Base-by-base conservation (phyloP, 92 coral and sea anemone genomes). In the Porites lobata region DNA sequence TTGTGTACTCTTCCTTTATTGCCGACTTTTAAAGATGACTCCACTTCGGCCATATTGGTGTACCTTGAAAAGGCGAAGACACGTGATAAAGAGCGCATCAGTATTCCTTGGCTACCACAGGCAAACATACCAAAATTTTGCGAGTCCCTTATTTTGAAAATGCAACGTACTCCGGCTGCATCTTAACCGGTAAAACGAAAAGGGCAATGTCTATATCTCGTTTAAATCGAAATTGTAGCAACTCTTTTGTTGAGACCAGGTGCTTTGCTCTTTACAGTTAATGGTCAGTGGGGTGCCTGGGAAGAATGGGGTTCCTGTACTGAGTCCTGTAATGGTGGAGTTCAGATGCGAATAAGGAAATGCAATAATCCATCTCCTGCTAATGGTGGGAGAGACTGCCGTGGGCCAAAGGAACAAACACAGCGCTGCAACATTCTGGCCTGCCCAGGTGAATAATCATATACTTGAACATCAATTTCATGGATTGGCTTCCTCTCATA, bases 241-340 rank as follows among this genome's bases (percentile, higher is more conserved):
- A 38, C 47, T 3, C 6, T 38, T 3, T 38, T 38, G 5, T 38
- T 38, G 3, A 56, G 15, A 56, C 61, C 15, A 56, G 15, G 15
- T 14, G 61, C 61, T 1, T 11, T 79, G 20, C 38, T 65, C 20
- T 1, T 21, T 13, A 52, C 13, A 82, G 86, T 70, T 71, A 58
- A 82, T 13, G 86, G 86, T 18, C 26, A 22, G 9, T 82, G 86
- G 86, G 70, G 86, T 71, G 76, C 75, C 18, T 82, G 86, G 86
- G 15, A 71, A 72, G 86, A n/a, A 14, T 82, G 86, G 86, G 78
- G 66, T 32, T 18, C 86, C 21, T 82, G 86, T 58, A 56, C 70
- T 1, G 57, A 70, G 69, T 82, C 86, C 61, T 82, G 86, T 82
- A 76, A 78, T 57, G 86, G 86, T 0, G 86, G 86, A 18, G 69